Base-by-base conservation (phyloP, 2,888 invertebrate species). In the Rhorus exstirpatorius region DNA sequence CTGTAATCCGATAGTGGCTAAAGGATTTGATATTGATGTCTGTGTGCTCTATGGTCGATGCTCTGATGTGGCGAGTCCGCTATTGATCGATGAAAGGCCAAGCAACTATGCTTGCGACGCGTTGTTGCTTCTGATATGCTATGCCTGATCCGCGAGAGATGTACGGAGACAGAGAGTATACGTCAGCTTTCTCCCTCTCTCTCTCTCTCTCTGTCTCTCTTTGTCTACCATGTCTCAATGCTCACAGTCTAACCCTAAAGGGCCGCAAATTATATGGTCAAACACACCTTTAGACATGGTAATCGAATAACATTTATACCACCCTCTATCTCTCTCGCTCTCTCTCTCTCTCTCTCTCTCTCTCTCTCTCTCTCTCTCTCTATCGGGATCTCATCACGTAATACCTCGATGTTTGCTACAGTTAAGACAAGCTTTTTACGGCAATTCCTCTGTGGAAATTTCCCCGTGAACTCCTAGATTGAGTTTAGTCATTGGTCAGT, bases 221-320 rank as follows among this genome's bases (percentile, higher is more conserved):
- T 7, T 41, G 14, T 61, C 24, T 17, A 17, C 19, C n/a, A 17
- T 14, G n/a, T 19, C 53, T 44, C 17, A 55, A 49, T 58, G 53
- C 44, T 10, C 14, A 21, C 46, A 21, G 31, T 24, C 74, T 83
- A 85, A 84, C 84, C 79, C 26, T 82, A 81, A 81, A 79, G 83
- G 63, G 75, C 55, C 75, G 81, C 79, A 84, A 87, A 88, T 87
- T 87, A 88, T 83, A 82, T 79, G 81, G 81, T 51, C 83, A 81
- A 85, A 85, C 84, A 81, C 87, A 82, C 67, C 80, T 35, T 31
- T 38, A 84, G 81, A 76, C 77, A 72, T 71, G 82, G 77, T 87
- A 88, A 88, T 87, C 87, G 87, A 84, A 86, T 88, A 87, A 87
- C 82, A 77, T 78, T 72, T 74, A 53, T 71, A 76, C 44, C 24